phyloP scores from a whole-genome alignment of 1,140 invertebrate species.

The Drosophila lacertosa region DNA sequence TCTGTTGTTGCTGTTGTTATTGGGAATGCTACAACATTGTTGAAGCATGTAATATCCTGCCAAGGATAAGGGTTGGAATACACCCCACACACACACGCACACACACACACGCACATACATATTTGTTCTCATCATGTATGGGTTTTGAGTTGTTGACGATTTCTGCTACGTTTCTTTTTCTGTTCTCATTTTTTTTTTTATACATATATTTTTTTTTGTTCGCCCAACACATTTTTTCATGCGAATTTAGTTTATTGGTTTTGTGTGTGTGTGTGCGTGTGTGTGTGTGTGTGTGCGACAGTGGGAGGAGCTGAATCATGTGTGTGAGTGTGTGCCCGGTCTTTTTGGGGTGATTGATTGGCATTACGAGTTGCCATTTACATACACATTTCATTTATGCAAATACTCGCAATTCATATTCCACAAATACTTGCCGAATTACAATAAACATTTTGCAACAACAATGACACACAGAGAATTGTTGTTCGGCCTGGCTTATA shows the following conservation, averaged over 20 bases:
- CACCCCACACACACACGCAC: constrained; percentile 46
- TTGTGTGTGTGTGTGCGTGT: constrained; percentile 61
- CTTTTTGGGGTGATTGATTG: constrained; percentile 81
- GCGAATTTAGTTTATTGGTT: constrained; percentile 83
- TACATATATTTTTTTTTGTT: constrained; percentile 8
- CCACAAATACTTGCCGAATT: constrained; percentile 80
- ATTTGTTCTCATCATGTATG: constrained; percentile 54
- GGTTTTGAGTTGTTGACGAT: constrained; percentile 69
- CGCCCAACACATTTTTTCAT: constrained; percentile 57
- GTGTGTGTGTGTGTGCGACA: constrained; percentile 33
- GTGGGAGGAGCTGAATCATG: constrained; percentile 58
- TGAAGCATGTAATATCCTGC: constrained; percentile 82
- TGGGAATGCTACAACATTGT: constrained; percentile 82
- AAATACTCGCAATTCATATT: constrained; percentile 82
- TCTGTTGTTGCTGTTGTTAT: constrained; percentile 57
- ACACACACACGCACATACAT: constrained; percentile 20
- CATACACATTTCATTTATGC: constrained; percentile 83
- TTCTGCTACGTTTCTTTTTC: constrained; percentile 60
- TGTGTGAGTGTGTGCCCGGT: constrained; percentile 28
- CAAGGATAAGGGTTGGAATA: constrained; percentile 79
- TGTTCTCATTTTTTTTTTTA: constrained; percentile 26
- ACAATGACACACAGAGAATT: constrained; percentile 27
- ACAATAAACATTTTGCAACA: constrained; percentile 67
- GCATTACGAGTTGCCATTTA: constrained; percentile 78
- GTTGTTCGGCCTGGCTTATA: background rate